Percentiles rank a stretch among this genome's conserved stretches.
phyloP scores from a whole-genome alignment of 2,797 vertebrate genomes.

The Sitta carolinensis region DNA sequence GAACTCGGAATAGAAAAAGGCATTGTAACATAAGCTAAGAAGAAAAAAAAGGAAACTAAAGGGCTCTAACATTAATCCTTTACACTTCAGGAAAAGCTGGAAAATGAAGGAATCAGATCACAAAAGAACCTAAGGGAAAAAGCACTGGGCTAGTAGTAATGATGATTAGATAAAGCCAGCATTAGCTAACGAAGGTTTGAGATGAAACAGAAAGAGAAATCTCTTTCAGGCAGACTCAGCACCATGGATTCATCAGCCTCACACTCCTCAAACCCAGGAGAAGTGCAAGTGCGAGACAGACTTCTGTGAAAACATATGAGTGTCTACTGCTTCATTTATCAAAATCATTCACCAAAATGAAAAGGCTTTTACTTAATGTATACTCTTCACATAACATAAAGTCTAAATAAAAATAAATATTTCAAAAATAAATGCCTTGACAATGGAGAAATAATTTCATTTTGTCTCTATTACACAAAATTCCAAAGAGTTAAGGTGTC shows the following conservation, averaged over 20 bases:
- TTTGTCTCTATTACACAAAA: background rate
- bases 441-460: background rate
- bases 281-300: background rate
- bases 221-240: background rate
- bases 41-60: background rate
- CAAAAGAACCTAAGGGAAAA: background rate
- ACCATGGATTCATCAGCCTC: background rate
- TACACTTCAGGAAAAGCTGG: background rate
- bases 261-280: background rate
- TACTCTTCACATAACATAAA: background rate
- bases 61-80: background rate
- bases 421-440: background rate
- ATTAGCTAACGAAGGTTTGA: background rate
- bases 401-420: background rate
- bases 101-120: background rate
- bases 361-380: background rate
- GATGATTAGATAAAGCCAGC: background rate
- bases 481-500: background rate
- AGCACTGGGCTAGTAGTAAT: background rate
- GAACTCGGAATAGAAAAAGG: background rate
- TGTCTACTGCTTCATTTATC: background rate
- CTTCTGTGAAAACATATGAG: background rate
- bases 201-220: background rate
- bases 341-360: background rate
- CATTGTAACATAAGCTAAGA: background rate